phyloP scores from a whole-genome alignment of 2,113 vertebrate species.

The Pteruthius melanotis region DNA sequence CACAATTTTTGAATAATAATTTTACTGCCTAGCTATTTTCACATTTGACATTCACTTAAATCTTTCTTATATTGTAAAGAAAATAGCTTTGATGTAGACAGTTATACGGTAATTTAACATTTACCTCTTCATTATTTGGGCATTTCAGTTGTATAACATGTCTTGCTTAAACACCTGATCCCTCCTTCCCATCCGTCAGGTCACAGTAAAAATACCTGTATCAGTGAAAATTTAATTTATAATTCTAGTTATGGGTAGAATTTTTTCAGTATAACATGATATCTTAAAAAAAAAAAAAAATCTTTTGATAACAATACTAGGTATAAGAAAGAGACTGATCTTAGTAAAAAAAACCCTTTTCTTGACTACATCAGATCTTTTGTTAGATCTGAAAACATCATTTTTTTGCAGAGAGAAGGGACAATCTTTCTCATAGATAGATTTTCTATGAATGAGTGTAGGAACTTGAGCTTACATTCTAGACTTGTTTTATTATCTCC shows the following conservation, averaged over 20 bases:
- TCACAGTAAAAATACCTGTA: constrained; percentile 5
- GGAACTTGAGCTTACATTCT: background rate
- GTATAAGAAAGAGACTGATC: constrained; percentile 52
- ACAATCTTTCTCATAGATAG: background rate
- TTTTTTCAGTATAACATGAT: constrained; percentile 33
- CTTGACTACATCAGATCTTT: constrained; percentile 36
- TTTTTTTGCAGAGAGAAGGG: constrained; percentile 29
- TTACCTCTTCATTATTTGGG: background rate
- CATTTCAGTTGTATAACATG: background rate
- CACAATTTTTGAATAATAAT: constrained; percentile 44
- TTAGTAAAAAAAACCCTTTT: constrained; percentile 32
- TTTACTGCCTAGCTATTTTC: constrained; percentile 26
- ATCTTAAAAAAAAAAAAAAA: constrained; percentile 27
- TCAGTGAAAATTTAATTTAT: background rate
- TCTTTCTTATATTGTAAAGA: background rate
- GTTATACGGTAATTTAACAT: constrained; percentile 38
- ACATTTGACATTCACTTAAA: constrained; percentile 45
- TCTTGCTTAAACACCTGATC: constrained; percentile 17
- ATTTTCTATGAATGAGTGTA: background rate
- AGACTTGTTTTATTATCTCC: background rate
- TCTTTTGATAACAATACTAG: constrained; percentile 4
- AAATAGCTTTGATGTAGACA: constrained; percentile 37
- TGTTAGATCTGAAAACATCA: constrained; percentile 54
- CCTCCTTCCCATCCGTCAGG: background rate
- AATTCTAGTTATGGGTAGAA: constrained; percentile 25